These are phyloP conservation scores for Galemys pyrenaicus DNA, from an alignment of 2,113 vertebrate species.

Conservation along the genomic window DNA sequence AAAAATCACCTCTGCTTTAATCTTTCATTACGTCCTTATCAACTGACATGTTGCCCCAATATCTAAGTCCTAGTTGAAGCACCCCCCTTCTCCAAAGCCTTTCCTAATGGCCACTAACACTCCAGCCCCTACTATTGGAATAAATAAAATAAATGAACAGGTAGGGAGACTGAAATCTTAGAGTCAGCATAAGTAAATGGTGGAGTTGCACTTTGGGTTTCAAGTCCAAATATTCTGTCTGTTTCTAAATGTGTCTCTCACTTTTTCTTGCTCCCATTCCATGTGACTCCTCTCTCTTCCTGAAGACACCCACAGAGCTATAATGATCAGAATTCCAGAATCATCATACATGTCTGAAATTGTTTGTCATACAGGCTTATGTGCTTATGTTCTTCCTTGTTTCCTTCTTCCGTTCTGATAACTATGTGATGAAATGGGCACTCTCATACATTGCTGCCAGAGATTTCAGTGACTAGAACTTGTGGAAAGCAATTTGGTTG, in stretches of 20 bases:
- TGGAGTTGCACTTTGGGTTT: not conserved
- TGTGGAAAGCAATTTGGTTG: not conserved
- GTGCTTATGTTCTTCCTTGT: not conserved
- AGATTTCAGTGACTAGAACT: not conserved
- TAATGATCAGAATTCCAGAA: not conserved
- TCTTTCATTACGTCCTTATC: not conserved
- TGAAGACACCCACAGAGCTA: too few species aligned
- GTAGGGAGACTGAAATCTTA: not conserved
- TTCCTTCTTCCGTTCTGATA: not conserved
- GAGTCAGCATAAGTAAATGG: not conserved
- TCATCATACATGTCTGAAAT: not conserved
- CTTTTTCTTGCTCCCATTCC: not conserved
- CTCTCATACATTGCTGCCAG: not conserved
- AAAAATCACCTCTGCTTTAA: not conserved
- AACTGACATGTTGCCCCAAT: not conserved
- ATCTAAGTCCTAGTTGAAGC: not conserved
- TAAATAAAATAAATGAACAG: not conserved
- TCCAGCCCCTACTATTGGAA: not conserved
- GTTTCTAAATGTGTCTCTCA: not conserved
- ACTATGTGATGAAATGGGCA: not conserved
- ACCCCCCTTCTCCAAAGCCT: not conserved
- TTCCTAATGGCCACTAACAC: not conserved
- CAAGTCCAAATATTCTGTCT: not conserved
- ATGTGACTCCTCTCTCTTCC: not conserved
- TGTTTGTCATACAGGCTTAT: not conserved